Evolutionary conservation across 2,888 invertebrate genomes (phyloP).

Genomic region (Sympetrum striolatum): DNA sequence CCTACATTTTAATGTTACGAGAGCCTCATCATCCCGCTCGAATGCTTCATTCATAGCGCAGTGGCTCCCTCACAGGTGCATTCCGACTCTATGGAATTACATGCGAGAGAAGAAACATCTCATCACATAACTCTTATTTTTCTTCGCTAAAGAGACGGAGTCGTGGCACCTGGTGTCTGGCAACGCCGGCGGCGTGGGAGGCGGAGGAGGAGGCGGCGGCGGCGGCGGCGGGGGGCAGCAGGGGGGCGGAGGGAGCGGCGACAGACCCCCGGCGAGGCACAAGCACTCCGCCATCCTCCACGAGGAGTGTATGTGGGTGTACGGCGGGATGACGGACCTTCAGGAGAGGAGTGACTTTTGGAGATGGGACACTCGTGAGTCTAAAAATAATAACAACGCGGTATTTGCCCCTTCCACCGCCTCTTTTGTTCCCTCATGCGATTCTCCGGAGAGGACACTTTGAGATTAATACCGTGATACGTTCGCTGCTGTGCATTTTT

Average conservation of each 20-base stretch:
- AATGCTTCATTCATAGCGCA: too few relatives aligned
- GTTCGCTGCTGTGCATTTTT: background rate
- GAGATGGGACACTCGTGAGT: conserved; percentile 76
- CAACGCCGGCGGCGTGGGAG: conserved; percentile 58
- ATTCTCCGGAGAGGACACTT: background rate
- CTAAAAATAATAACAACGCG: background rate
- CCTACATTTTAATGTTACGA: too few relatives aligned
- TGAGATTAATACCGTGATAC: background rate
- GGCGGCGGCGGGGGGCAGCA: conserved; percentile 21
- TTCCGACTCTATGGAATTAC: background rate
- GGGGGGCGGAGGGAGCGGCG: conserved; percentile 45
- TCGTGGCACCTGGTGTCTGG: conserved; percentile 73
- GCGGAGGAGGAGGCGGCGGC: conserved; percentile 50
- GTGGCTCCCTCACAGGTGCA: too few relatives aligned
- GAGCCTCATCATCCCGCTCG: too few relatives aligned
- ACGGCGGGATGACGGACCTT: conserved; percentile 87
- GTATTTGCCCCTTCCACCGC: background rate
- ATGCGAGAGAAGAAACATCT: background rate
- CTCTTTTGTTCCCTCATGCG: background rate
- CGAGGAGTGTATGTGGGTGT: conserved; percentile 82
- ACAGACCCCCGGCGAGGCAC: conserved; percentile 75
- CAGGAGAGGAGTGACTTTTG: conserved; percentile 79
- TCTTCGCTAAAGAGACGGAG: conserved; percentile 71
- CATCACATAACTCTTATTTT: background rate
- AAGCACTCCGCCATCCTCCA: conserved; percentile 84